Base-by-base conservation (phyloP, 1,140 invertebrate genomes). In the Samia ricini region DNA sequence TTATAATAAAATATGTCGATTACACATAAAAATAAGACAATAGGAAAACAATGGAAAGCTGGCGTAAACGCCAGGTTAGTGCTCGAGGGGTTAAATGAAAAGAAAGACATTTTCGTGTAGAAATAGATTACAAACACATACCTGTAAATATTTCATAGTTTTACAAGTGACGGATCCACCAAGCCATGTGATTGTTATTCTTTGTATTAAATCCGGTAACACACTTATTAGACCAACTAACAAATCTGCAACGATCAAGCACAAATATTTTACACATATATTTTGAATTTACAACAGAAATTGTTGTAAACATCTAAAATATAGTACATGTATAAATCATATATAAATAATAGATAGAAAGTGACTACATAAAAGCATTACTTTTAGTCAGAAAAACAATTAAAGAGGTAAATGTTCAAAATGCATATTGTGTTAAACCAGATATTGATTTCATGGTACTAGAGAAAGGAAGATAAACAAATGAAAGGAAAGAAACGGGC, bases 91-190 rank as follows among this genome's bases (percentile, higher is more conserved):
- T 8, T 2, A 2, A 36, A 8, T 2, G 10, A 2, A 36, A 10
- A 4, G 33, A 8, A 8, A 4, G 10, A 36, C 33, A 36, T 4
- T 5, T 36, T n/a, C n/a, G n/a, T n/a, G n/a, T n/a, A n/a, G n/a
- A 26, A 26, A 12, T 42, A 42, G 12, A 15, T 4, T 12, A 42
- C 4, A 42, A 42, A 15, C 8, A 22, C 80, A 83, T 66, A 95
- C 94, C 92, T 97, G 96, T 79, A 95, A 93, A 90, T 96, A 98
- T 76, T 94, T 94, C 87, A 96, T 95, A 71, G 96, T 84, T 91
- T 98, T 98, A 91, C 97, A 98, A 56, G 95, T 95, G 3, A 96
- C 74, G 73, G 97, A 96, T 15, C 96, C 96, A 0, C 95, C 95
- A 48, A 97, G 92, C 95, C 96, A 98, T 0, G 94, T 92, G 21